Evolutionary conservation across 2,797 vertebrate species (phyloP).

Genomic region (Linurgus olivaceus): DNA sequence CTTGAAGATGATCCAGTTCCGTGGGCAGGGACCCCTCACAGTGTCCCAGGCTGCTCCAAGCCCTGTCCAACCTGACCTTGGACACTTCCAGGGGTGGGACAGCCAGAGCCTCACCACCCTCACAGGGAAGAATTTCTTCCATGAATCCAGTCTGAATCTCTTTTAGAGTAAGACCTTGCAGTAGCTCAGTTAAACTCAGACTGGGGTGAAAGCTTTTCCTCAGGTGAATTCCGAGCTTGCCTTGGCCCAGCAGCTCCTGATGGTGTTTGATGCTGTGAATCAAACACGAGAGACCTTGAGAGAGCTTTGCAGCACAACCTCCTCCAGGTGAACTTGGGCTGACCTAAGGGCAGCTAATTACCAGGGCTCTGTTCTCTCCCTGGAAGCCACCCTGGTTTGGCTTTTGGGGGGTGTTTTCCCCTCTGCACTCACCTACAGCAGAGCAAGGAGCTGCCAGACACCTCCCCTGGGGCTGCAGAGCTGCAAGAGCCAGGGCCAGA

Average conservation of each 20-base stretch:
- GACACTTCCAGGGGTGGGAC: neutral
- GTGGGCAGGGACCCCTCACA: neutral
- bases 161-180: neutral
- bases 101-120: neutral
- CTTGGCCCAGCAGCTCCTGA: neutral
- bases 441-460: neutral
- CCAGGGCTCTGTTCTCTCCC: neutral
- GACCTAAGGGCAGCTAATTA: neutral
- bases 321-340: neutral
- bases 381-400: neutral
- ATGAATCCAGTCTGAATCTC: neutral
- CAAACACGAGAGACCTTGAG: neutral
- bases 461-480: neutral
- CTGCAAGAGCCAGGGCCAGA: neutral
- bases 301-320: neutral
- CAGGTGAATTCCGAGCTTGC: neutral
- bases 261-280: neutral
- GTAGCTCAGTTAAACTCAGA: neutral
- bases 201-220: neutral
- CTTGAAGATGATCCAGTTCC: neutral
- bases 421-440: neutral
- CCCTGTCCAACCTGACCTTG: neutral
- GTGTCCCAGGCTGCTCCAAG: neutral
- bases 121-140: neutral
- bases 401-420: neutral